phyloP scores from a whole-genome alignment of 2,888 invertebrate genomes.

The Aphodius granarius region DNA sequence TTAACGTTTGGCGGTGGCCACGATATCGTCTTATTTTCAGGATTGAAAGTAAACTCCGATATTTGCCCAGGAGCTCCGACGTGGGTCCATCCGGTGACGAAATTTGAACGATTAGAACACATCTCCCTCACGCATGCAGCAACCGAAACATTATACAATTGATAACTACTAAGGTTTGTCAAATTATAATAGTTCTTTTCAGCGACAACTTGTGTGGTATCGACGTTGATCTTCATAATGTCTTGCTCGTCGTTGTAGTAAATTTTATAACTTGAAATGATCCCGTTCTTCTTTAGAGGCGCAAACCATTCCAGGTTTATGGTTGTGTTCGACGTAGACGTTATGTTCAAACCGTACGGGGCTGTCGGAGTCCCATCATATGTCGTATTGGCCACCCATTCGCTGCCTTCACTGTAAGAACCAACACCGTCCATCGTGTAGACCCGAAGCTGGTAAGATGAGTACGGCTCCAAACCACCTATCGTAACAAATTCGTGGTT shows the following conservation, averaged over 20 bases:
- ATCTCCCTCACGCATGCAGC: slow-evolving; percentile 69
- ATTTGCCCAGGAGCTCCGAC: slow-evolving; percentile 51
- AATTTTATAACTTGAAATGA: slow-evolving; percentile 65
- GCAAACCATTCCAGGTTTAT: slow-evolving; percentile 68
- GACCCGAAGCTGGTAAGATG: slow-evolving; percentile 72
- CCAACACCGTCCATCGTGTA: slow-evolving; percentile 63
- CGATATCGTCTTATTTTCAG: slow-evolving; percentile 54
- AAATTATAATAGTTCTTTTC: slow-evolving; percentile 30
- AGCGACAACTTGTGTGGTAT: neutral
- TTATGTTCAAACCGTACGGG: slow-evolving; percentile 63
- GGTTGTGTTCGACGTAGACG: slow-evolving; percentile 64
- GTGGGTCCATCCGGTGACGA: slow-evolving; percentile 45
- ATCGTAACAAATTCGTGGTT: slow-evolving; percentile 61
- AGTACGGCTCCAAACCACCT: slow-evolving; percentile 70
- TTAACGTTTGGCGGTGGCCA: slow-evolving; percentile 56
- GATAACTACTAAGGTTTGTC: slow-evolving; percentile 60
- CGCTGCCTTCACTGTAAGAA: slow-evolving; percentile 59
- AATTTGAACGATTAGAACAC: slow-evolving; percentile 60
- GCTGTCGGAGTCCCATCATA: slow-evolving; percentile 68
- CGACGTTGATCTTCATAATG: neutral
- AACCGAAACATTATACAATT: slow-evolving; percentile 70
- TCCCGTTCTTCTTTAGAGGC: slow-evolving; percentile 73
- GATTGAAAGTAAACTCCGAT: slow-evolving; percentile 48
- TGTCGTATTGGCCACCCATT: slow-evolving; percentile 67
- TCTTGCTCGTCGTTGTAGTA: slow-evolving; percentile 9